Conservation (phyloP, 2,113 vertebrate genomes). For the Triplophysa siluroides region DNA sequence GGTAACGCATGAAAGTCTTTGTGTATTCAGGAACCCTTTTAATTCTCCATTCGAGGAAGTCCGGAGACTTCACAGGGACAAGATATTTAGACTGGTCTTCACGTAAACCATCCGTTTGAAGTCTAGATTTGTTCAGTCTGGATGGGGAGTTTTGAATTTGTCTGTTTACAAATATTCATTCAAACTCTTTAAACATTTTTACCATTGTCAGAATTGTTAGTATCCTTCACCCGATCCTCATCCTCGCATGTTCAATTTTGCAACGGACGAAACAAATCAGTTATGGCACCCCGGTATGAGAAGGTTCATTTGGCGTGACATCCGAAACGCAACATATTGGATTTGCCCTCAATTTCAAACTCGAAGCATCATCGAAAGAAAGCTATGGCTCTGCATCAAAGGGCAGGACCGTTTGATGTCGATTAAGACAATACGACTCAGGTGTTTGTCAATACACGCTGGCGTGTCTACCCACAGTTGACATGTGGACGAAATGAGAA, state of each 20-base stretch:
- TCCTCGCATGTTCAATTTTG: background rate
- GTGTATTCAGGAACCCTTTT: background rate
- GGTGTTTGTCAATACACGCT: constrained; percentile 1
- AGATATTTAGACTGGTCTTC: background rate
- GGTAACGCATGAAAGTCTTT: constrained; percentile 11
- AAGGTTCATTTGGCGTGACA: background rate
- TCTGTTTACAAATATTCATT: background rate
- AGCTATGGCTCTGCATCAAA: background rate
- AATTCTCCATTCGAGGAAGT: background rate
- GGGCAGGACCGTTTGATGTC: constrained; percentile 7
- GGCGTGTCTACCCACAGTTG: background rate
- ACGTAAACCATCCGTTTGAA: background rate
- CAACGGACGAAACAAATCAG: background rate
- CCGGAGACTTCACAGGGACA: background rate
- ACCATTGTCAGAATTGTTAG: background rate
- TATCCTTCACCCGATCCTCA: background rate
- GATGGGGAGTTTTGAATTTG: background rate
- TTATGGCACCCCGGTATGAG: background rate
- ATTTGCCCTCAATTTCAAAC: background rate
- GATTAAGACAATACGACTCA: background rate
- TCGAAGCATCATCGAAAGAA: background rate
- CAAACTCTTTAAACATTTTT: background rate
- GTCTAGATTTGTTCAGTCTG: constrained; percentile 1
- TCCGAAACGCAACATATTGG: constrained; percentile 6
- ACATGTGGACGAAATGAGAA: background rate